Conservation (phyloP, 1,140 invertebrate species). For the Diorhabda carinulata region DNA sequence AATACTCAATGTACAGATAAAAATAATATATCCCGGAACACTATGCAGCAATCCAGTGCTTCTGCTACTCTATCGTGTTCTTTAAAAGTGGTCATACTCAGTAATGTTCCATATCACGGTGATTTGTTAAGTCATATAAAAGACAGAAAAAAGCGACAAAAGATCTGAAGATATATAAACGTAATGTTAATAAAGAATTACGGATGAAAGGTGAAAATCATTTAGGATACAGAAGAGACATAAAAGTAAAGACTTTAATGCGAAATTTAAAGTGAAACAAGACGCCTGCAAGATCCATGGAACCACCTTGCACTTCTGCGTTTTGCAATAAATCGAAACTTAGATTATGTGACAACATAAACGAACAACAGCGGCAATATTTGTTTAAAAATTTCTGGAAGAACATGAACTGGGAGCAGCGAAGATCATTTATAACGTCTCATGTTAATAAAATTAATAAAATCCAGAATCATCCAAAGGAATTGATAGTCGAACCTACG, state of each 20-base stretch:
- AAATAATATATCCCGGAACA: conserved; percentile 8
- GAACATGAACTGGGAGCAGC: conserved; percentile 18
- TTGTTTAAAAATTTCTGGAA: conserved; percentile 15
- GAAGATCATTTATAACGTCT: conserved; percentile 18
- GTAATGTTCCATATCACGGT: conserved; percentile 5
- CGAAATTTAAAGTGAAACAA: conserved; percentile 6
- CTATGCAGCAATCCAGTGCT: conserved; percentile 4
- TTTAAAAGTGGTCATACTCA: conserved; percentile 6
- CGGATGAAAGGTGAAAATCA: conserved; percentile 10
- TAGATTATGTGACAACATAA: conserved; percentile 14
- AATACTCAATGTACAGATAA: conserved; percentile 5
- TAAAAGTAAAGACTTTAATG: conserved; percentile 7
- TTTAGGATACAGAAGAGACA: conserved; percentile 13
- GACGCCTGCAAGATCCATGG: conserved; percentile 10
- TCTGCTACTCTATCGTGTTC: conserved; percentile 4
- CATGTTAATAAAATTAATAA: conserved; percentile 1
- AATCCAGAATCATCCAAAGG: conserved; percentile 9
- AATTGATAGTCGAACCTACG: conserved; percentile 4
- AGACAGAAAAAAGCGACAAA: conserved; percentile 1
- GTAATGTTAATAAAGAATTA: conserved; percentile 13
- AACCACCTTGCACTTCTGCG: conserved; percentile 9
- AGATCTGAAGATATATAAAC: conserved; percentile 11
- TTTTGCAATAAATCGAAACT: conserved; percentile 18
- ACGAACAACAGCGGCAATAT: conserved; percentile 11
- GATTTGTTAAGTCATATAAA: conserved; percentile 11